Percentiles rank a stretch among this genome's conserved stretches.
Conservation (phyloP, 1,140 invertebrate species). For the Sarcophaga bullata region DNA sequence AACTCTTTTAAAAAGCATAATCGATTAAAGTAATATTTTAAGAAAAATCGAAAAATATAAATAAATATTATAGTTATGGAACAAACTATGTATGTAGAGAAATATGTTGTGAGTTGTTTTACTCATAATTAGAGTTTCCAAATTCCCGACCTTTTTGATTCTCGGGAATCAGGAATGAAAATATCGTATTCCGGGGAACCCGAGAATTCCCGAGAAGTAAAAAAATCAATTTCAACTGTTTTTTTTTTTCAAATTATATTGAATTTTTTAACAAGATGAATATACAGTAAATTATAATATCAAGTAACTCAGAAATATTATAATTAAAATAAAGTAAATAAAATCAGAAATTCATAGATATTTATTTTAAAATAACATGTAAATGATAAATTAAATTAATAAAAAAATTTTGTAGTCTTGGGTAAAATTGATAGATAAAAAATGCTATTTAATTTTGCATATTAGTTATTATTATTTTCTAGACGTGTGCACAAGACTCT, state of each 20-base stretch:
- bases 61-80: too few relatives aligned
- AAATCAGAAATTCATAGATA: neutral
- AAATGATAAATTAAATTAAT: conserved; percentile 16
- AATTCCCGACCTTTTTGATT: conserved; percentile 4
- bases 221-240: neutral
- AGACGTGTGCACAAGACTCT: too few relatives aligned
- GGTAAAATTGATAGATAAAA: neutral
- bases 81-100: too few relatives aligned
- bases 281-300: neutral
- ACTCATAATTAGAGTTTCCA: conserved; percentile 4
- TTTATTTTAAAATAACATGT: neutral
- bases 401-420: neutral
- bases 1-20: too few relatives aligned
- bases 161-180: neutral
- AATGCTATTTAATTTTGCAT: conserved; percentile 14
- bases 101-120: too few relatives aligned
- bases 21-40: too few relatives aligned
- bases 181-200: neutral
- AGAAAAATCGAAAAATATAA: too few relatives aligned
- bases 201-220: neutral
- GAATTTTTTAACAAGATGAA: neutral
- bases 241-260: neutral
- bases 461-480: conserved; percentile 11
- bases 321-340: neutral
- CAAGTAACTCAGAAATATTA: neutral